A percentile compares a stretch with the other conserved stretches of the same genome.
phyloP scores from a whole-genome alignment of 2,797 vertebrate genomes.

The Alectoris magna region DNA sequence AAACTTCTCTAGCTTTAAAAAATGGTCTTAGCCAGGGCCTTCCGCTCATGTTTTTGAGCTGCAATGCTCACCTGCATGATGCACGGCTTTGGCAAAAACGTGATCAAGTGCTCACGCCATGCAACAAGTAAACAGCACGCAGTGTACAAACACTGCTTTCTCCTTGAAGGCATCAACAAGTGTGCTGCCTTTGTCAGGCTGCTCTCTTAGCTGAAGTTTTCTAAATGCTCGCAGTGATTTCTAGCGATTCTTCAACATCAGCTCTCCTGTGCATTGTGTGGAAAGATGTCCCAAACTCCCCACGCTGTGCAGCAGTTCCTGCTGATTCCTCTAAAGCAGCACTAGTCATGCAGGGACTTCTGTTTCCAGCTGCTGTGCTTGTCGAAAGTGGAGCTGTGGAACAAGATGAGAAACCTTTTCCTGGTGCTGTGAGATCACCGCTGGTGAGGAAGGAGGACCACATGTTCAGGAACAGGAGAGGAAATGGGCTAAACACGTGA shows the following conservation, averaged over 20 bases:
- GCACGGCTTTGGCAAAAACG: background rate
- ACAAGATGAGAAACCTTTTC: background rate
- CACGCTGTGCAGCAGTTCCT: background rate
- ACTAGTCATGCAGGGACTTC: background rate
- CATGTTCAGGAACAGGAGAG: constrained; percentile 59
- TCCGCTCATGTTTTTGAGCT: rapidly evolving
- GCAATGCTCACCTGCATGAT: background rate
- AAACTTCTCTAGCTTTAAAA: background rate
- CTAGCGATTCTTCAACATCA: background rate
- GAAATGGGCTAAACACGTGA: constrained; percentile 45
- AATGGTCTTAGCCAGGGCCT: background rate
- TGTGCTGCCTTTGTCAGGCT: background rate
- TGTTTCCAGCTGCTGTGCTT: background rate
- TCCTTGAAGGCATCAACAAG: background rate
- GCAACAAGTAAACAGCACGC: background rate
- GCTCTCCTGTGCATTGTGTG: background rate
- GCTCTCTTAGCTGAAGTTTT: background rate
- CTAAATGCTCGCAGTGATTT: background rate
- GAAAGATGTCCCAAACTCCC: background rate
- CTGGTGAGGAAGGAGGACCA: constrained; percentile 50
- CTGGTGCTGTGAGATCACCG: background rate
- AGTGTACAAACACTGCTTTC: background rate
- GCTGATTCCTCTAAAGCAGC: background rate
- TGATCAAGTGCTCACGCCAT: background rate
- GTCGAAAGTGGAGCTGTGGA: background rate